These are phyloP conservation scores for Hyles euphorbiae DNA, from an alignment of 1,140 invertebrate genomes.

Conservation along the genomic window DNA sequence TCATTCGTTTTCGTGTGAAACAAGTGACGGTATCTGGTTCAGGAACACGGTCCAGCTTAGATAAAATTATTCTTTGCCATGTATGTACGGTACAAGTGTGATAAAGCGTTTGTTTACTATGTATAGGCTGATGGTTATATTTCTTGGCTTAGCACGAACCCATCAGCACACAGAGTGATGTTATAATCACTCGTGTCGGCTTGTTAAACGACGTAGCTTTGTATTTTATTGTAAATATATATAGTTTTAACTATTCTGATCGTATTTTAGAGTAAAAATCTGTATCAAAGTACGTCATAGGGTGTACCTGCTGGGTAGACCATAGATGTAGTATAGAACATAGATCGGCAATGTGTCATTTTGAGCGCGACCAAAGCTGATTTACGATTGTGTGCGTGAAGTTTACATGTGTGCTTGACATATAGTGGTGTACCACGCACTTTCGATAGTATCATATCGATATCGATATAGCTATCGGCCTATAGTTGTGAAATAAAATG, in stretches of 20 bases:
- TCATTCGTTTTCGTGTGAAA: no score
- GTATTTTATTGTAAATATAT: slow-evolving; percentile 61
- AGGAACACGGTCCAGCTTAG: slow-evolving; percentile 20
- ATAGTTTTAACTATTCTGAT: slow-evolving; percentile 38
- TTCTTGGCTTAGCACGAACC: slow-evolving; percentile 36
- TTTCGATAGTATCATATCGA: no score
- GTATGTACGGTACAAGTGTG: slow-evolving; percentile 65
- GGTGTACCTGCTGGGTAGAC: slow-evolving; percentile 41
- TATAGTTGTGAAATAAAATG: no score
- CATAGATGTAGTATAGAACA: no score
- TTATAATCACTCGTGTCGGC: slow-evolving; percentile 63
- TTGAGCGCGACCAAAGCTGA: no score
- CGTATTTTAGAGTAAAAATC: slow-evolving; percentile 44
- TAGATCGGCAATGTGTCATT: no score
- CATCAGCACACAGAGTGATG: slow-evolving; percentile 50
- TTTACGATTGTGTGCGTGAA: no score
- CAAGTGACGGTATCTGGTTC: no score
- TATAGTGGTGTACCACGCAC: no score
- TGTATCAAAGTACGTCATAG: slow-evolving; percentile 49
- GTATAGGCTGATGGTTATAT: slow-evolving; percentile 41
- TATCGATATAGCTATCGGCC: no score
- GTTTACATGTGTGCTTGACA: no score
- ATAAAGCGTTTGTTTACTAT: slow-evolving; percentile 43
- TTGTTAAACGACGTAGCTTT: slow-evolving; percentile 51
- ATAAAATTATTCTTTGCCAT: slow-evolving; percentile 53